Evolutionary conservation across 2,113 vertebrate genomes (phyloP), one percentile per base, ranked within the genome.

Genomic region (Mustelus asterias): DNA sequence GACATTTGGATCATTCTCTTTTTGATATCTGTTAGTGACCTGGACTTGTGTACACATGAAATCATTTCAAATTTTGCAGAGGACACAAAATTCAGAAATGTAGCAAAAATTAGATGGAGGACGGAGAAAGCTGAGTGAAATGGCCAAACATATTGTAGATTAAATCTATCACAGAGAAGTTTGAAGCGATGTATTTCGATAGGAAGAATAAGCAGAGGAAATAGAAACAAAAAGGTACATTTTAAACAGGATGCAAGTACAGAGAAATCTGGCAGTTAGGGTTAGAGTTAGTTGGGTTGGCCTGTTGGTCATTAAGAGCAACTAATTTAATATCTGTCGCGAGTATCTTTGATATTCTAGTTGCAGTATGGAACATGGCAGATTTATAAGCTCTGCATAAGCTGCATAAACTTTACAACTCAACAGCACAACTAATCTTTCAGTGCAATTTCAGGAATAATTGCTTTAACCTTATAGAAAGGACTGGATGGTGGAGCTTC

Each of bases 371-470:
- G 60, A 93, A 18, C 33, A 10, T 8, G 7, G 0, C 60, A 93
- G 33, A 37, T 63, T 67, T 93, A 93, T 65, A 33, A 93, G n/a
- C 18, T 67, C 89, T 93, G 89, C 67, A 93, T 67, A 33, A 60
- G 65, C 58, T 37, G 29, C 63, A 65, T 65, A 65, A 16, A 20
- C 33, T 18, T 65, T 22, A n/a, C 89, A 63, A 63, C 29, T 60
- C 6, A n/a, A 37, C 14, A 92, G 29, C 29, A 65, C 13, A 92
- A 92, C 33, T 93, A 65, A 41, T 93, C 33, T 18, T 65, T 93
- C 89, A 37, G 16, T 67, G 33, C 89, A 92, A 92, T 92, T 92
- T 93, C 89, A 93, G 16, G 22, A 93, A 65, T 67, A 93, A 93
- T 67, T 93, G 60, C 20, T 93, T 93, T 37, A 67, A 37, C 89